These are phyloP conservation scores for Cyprinodon diabolis DNA, from an alignment of 2,797 vertebrate genomes.

Conservation along the genomic window DNA sequence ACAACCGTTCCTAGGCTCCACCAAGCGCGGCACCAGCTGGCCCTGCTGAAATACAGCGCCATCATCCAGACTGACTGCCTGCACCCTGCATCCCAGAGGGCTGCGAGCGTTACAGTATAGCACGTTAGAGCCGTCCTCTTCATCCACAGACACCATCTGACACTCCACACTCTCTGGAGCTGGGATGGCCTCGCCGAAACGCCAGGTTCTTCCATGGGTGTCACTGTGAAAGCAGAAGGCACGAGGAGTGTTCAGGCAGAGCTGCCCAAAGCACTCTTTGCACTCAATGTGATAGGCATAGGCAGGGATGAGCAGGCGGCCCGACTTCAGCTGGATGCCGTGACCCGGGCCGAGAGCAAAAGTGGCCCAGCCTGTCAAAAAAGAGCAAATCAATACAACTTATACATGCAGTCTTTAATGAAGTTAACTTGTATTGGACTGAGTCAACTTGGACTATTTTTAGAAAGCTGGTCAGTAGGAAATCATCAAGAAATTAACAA, in stretches of 20 bases:
- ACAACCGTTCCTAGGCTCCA: conserved; percentile 89
- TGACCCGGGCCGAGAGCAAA: conserved; percentile 94
- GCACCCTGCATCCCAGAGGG: conserved; percentile 88
- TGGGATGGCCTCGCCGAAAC: conserved; percentile 85
- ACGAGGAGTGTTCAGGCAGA: conserved; percentile 88
- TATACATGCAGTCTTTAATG: not conserved
- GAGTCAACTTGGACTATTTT: not conserved
- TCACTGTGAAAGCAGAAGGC: conserved; percentile 94
- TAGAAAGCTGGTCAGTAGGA: not conserved
- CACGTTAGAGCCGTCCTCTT: conserved; percentile 84
- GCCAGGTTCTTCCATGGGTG: conserved; percentile 88
- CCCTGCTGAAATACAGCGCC: conserved; percentile 87
- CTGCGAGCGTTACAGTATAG: conserved; percentile 95
- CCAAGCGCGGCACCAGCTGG: conserved; percentile 87
- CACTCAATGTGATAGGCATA: conserved; percentile 93
- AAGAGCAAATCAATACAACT: not conserved
- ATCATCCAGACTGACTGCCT: conserved; percentile 87
- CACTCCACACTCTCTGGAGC: conserved; percentile 90
- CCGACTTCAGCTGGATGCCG: conserved; percentile 90
- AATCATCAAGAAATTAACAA: not conserved
- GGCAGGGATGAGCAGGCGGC: conserved; percentile 91
- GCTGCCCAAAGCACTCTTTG: conserved; percentile 88
- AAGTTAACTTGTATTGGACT: not conserved
- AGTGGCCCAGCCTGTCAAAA: conserved; percentile 91
- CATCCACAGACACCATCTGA: conserved; percentile 90